Evolutionary conservation across 2,888 invertebrate species (phyloP).

Genomic region (Petrolisthes manimaculis): DNA sequence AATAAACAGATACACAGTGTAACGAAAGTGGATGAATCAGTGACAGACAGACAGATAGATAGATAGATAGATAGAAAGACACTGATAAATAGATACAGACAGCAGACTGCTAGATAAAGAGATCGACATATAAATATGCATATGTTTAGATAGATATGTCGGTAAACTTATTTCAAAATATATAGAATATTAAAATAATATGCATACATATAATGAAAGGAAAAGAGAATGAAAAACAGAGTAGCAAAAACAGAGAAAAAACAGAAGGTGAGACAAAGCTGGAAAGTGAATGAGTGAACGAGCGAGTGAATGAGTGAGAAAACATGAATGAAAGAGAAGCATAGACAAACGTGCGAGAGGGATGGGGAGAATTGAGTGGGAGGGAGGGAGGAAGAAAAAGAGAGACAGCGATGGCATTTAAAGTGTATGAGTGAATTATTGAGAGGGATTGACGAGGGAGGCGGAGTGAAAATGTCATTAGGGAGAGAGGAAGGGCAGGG

Average conservation of each 20-base stretch:
- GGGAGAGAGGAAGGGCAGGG: neutral
- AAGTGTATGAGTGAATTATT: neutral
- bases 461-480: neutral
- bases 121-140: too few relatives aligned
- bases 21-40: neutral
- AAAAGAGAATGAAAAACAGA: too few relatives aligned
- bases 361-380: too few relatives aligned
- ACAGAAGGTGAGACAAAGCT: too few relatives aligned
- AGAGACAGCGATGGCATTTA: neutral
- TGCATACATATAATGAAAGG: too few relatives aligned
- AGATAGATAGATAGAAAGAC: neutral
- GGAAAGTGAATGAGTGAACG: too few relatives aligned
- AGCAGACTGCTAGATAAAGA: neutral
- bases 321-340: too few relatives aligned
- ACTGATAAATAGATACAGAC: neutral
- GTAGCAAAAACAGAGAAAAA: too few relatives aligned
- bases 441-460: neutral
- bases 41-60: neutral
- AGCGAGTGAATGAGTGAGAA: too few relatives aligned
- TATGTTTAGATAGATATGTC: too few relatives aligned
- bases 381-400: neutral
- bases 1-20: neutral
- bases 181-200: too few relatives aligned
- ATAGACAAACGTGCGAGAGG: neutral
- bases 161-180: too few relatives aligned